These are phyloP conservation scores for Chamaetylas fuelleborni DNA, from an alignment of 2,113 vertebrate genomes.

Conservation along the genomic window DNA sequence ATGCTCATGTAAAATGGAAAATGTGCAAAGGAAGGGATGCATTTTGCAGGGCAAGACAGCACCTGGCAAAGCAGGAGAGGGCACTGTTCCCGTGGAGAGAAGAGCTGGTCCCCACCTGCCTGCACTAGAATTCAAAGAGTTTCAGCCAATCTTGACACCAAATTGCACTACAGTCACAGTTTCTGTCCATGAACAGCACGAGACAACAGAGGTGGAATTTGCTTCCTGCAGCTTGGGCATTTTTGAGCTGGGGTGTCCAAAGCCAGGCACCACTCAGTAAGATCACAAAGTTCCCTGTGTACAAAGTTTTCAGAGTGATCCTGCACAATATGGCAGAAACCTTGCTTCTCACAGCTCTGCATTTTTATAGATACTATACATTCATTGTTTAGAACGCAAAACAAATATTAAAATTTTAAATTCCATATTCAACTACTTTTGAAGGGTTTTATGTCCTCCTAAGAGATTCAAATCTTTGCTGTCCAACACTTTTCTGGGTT, in stretches of 20 bases:
- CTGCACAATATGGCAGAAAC: fast-evolving
- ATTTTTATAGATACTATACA: not conserved
- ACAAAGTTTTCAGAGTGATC: not conserved
- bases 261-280: no score
- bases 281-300: no score
- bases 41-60: fast-evolving
- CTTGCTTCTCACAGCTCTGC: not conserved
- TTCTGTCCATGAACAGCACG: not conserved
- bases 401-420: not conserved
- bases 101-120: fast-evolving
- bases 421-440: not conserved
- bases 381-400: not conserved
- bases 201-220: not conserved
- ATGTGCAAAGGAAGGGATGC: no score
- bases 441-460: not conserved
- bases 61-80: not conserved
- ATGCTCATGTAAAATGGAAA: no score
- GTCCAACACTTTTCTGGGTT: not conserved
- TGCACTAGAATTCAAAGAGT: not conserved
- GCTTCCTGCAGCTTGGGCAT: not conserved
- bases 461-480: not conserved
- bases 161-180: fast-evolving
- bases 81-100: not conserved
- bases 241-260: not conserved
- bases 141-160: not conserved